Evolutionary conservation across 2,113 vertebrate species (phyloP), one percentile per base, ranked within the genome.

Genomic region (Periophthalmodon schlosseri): DNA sequence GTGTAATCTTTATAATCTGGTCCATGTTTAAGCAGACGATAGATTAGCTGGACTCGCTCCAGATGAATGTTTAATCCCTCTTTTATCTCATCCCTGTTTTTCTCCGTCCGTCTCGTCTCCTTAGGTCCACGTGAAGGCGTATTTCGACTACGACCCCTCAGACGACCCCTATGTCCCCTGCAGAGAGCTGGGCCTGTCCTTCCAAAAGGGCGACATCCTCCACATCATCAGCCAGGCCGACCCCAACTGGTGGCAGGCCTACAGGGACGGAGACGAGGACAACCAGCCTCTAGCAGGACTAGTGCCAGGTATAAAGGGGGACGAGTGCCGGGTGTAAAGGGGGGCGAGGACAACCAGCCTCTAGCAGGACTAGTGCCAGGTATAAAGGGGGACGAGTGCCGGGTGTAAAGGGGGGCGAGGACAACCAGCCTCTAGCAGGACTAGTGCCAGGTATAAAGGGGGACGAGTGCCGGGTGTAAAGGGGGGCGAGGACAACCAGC

Each of bases 191-290:
- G 98, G 97, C 49, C 88, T 99, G 0, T 99, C 96, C 70, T 99
- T 99, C 90, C 98, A 99, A 91, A 99, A 99, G 80, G 97, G 98
- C 36, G 98, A 99, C 70, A 99, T 99, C 72, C 97, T 99, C 46
- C 98, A 99, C 86, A 95, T 99, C 20, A 99, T 99, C 83, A 99
- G 98, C 88, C 97, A 99, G 86, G 94, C 97, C 39, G 98, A 99
- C 88, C 97, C 98, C 79, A 99, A 98, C 89, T 99, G 98, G 98
- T 99, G 98, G 98, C 98, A 99, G 85, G 97, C 98, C 18, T 99
- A 99, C 91, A 91, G 98, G 86, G 98, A 99, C 33, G 98, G 98
- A 9, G 98, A 99, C 47, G 98, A 99, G 91, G 98, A 99, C 60
- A 99, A 99, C 80, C 98, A 99, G 70, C 98, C 98, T 1, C 82